phyloP scores from a whole-genome alignment of 64 coral and sea anemone species.

The Dendrophyllia cribrosa region DNA sequence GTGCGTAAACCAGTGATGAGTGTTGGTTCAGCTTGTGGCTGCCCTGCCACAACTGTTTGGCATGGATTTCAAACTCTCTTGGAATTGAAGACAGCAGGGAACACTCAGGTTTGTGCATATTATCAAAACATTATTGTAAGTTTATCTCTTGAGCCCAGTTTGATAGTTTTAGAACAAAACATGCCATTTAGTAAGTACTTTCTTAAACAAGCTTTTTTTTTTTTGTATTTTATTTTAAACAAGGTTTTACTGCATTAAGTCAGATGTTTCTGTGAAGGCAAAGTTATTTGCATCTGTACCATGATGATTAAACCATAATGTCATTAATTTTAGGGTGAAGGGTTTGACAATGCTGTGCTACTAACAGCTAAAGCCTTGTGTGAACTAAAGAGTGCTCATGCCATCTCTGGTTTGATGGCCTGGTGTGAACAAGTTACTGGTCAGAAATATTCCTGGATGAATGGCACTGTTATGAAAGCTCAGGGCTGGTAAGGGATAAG shows the following conservation, averaged over 20 bases:
- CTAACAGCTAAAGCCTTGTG: slow-evolving; percentile 91
- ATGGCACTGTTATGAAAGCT: slow-evolving; percentile 85
- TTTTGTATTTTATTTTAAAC: too few relatives aligned
- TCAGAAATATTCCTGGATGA: slow-evolving; percentile 84
- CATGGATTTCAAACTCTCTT: slow-evolving; percentile 90
- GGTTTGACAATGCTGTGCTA: slow-evolving; percentile 80
- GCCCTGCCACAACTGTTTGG: slow-evolving; percentile 81
- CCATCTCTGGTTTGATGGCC: slow-evolving; percentile 79
- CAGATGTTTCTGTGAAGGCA: too few relatives aligned
- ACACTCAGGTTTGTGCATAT: slow-evolving; percentile 67
- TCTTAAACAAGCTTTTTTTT: too few relatives aligned
- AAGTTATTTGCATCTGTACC: neutral
- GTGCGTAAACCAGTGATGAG: slow-evolving; percentile 84
- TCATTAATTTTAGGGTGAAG: slow-evolving; percentile 72
- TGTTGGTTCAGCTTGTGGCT: slow-evolving; percentile 76
- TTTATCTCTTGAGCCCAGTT: too few relatives aligned
- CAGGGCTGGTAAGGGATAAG: slow-evolving; percentile 83
- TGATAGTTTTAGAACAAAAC: too few relatives aligned
- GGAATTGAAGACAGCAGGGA: slow-evolving; percentile 84
- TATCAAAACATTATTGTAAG: too few relatives aligned
- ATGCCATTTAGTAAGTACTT: too few relatives aligned
- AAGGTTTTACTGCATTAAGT: too few relatives aligned
- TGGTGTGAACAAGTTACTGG: slow-evolving; percentile 85
- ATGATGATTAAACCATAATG: neutral
- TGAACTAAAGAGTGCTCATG: slow-evolving; percentile 92